Evolutionary conservation across 2,113 vertebrate species (phyloP).

Genomic region (Thermophis baileyi): DNA sequence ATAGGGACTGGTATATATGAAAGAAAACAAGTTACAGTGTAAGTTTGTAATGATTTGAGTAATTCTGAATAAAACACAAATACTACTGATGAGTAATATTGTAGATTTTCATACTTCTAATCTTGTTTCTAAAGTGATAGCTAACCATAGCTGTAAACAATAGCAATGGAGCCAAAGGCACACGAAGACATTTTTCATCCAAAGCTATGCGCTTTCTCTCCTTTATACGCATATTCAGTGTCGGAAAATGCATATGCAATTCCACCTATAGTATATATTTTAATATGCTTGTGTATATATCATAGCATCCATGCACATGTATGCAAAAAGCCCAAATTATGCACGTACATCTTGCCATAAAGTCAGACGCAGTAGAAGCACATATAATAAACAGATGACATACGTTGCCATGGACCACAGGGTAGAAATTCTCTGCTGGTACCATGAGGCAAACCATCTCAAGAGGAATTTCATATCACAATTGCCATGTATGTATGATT

Average conservation of each 20-base stretch:
- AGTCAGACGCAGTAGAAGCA: neutral
- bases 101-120: neutral
- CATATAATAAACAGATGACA: conserved; percentile 1
- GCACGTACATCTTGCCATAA: fast-evolving
- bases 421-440: neutral
- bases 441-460: neutral
- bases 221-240: neutral
- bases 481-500: neutral
- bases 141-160: neutral
- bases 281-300: neutral
- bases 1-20: neutral
- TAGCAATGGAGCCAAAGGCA: neutral
- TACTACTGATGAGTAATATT: neutral
- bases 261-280: neutral
- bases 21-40: neutral
- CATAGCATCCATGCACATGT: neutral
- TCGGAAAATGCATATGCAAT: neutral
- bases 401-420: neutral
- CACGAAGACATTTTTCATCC: neutral
- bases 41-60: neutral
- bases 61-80: neutral
- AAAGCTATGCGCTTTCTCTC: neutral
- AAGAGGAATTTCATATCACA: neutral
- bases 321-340: neutral
- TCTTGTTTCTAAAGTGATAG: neutral